Conservation (phyloP, 2,113 vertebrate genomes). For the Campylorhamphus procurvoides region DNA sequence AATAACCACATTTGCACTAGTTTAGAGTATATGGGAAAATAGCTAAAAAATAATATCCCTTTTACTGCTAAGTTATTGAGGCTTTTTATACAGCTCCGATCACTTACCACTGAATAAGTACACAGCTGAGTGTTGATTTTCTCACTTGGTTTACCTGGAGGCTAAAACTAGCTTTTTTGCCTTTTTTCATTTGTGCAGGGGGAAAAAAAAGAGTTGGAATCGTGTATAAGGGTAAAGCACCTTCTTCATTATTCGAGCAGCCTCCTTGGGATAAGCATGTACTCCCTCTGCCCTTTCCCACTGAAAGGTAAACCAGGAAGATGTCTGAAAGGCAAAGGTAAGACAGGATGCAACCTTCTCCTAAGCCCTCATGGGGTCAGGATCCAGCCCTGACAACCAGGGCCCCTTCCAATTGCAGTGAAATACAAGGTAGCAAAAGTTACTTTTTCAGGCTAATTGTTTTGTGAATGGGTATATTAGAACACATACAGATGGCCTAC, state of each 20-base stretch:
- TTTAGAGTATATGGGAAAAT: not conserved
- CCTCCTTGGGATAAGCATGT: accelerated
- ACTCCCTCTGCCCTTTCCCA: not conserved
- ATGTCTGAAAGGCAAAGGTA: not conserved
- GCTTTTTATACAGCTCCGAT: not conserved
- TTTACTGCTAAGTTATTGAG: not conserved
- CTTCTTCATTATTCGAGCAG: not conserved
- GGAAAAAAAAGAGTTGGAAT: not conserved
- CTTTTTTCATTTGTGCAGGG: not conserved
- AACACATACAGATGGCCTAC: not conserved
- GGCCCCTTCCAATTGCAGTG: not conserved
- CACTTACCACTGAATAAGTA: not conserved
- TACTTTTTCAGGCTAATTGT: not conserved
- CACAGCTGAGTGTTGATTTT: not conserved
- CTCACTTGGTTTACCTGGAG: not conserved
- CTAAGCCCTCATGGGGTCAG: not conserved
- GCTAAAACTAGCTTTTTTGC: not conserved
- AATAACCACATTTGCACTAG: not conserved
- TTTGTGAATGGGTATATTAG: not conserved
- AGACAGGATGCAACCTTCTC: not conserved
- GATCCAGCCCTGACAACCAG: not conserved
- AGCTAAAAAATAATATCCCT: not conserved
- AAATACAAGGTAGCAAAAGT: not conserved
- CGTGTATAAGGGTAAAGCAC: not conserved
- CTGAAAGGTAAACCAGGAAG: not conserved